phyloP scores from a whole-genome alignment of 2,888 invertebrate genomes.

The Epicampocera succincta region DNA sequence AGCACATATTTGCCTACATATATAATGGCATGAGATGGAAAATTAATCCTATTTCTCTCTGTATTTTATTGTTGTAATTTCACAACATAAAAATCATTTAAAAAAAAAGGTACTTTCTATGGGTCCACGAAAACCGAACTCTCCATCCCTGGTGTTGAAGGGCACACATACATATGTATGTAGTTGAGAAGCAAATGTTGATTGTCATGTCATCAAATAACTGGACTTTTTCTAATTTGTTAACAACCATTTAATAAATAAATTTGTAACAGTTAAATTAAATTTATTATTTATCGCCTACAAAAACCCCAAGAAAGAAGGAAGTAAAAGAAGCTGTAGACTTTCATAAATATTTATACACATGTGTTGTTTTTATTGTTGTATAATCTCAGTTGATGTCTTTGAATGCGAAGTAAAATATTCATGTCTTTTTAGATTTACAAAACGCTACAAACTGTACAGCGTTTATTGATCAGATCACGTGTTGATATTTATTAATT shows the following conservation, averaged over 20 bases:
- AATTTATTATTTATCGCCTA: neutral
- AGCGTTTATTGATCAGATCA: conserved; percentile 76
- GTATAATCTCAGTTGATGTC: conserved; percentile 24
- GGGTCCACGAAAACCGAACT: too few relatives aligned
- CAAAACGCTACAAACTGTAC: conserved; percentile 53
- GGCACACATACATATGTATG: too few relatives aligned
- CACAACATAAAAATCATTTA: too few relatives aligned
- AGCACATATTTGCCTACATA: too few relatives aligned
- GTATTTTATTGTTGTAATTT: too few relatives aligned
- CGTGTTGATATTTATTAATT: conserved; percentile 82
- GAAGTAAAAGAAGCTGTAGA: conserved; percentile 1
- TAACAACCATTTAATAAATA: neutral
- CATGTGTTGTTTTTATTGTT: neutral
- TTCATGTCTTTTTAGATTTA: conserved; percentile 40
- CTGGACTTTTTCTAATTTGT: neutral
- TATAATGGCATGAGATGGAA: too few relatives aligned
- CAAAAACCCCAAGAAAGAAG: neutral
- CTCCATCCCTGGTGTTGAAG: too few relatives aligned
- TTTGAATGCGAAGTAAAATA: conserved; percentile 39
- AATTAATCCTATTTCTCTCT: too few relatives aligned
- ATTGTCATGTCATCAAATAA: too few relatives aligned
- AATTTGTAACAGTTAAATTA: neutral
- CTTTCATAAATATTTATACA: conserved; percentile 12
- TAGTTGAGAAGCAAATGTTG: too few relatives aligned
- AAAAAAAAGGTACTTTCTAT: too few relatives aligned